Evolutionary conservation across 2,888 invertebrate species (phyloP).

Genomic region (Apomyelois bistriatella): DNA sequence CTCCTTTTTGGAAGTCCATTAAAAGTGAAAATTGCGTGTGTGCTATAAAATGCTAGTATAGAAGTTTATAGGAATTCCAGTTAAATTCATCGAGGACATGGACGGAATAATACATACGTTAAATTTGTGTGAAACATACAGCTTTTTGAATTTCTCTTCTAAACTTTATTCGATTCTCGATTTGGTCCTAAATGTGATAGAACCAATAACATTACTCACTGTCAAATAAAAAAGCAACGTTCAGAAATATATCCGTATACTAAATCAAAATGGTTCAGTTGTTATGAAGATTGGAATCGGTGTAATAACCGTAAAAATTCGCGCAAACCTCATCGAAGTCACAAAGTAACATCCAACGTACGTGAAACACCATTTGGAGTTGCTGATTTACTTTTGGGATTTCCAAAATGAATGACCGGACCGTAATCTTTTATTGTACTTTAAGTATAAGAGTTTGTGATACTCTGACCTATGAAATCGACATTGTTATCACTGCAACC

Average conservation of each 20-base stretch:
- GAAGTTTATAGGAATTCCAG: no score
- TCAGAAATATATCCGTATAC: conserved; percentile 29
- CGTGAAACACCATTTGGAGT: conserved; percentile 34
- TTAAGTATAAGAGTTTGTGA: not conserved
- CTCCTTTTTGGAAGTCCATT: no score
- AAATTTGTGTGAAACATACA: no score
- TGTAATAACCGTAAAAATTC: conserved; percentile 44
- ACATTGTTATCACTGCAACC: no score
- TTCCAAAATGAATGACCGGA: conserved; percentile 3
- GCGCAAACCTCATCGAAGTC: conserved; percentile 32
- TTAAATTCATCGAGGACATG: no score
- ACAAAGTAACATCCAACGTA: conserved; percentile 33
- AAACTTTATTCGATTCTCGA: not conserved
- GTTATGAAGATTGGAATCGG: conserved; percentile 46
- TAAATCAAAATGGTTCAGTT: conserved; percentile 43
- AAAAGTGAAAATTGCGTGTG: no score
- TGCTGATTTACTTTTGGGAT: conserved; percentile 19
- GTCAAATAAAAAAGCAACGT: conserved; percentile 29
- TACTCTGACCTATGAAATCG: not conserved
- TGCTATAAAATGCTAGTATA: no score
- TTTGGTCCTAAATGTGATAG: conserved; percentile 20
- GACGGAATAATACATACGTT: no score
- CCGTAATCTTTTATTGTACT: conserved; percentile 4
- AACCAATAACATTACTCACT: conserved; percentile 24
- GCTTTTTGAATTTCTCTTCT: no score